Evolutionary conservation across 2,888 invertebrate genomes (phyloP), one percentile per base, ranked within the genome.

Genomic region (Parthenolecanium corni): DNA sequence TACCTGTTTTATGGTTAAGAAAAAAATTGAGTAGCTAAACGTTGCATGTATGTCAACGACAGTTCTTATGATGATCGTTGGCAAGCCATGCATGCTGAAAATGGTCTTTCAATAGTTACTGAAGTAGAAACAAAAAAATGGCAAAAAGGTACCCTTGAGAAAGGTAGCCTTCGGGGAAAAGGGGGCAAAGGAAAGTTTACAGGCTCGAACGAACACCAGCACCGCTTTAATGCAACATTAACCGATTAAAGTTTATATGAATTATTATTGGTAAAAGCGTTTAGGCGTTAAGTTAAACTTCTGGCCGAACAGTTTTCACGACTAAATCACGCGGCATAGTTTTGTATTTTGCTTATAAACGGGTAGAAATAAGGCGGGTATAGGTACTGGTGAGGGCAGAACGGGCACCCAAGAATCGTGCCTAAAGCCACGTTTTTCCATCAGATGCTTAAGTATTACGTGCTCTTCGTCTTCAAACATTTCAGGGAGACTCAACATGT

Each of bases 211-310:
- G 31, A 31, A 31, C 31, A 9, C 31, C 31, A 9, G n/a, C n/a
- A n/a, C 9, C 31, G 4, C 47, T 58, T 47, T 25, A 58, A 58
- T 47, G 57, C 47, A 47, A 36, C 47, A 58, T 61, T 61, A 51
- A 61, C 61, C 61, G 47, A 51, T 61, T 61, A 38, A 51, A 61
- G 38, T 61, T n/a, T 51, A 47, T 51, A 47, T 61, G 61, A 61
- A 61, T 61, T 61, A 61, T 61, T 51, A 61, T 61, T 51, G 61
- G 61, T 40, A 47, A 61, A 61, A 36, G 61, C 51, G 51, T 61
- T 49, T 31, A 31, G 51, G 47, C 44, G 36, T 36, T 58, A 47
- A 58, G 57, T 61, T 51, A 40, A 61, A 61, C 51, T 51, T 49
- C 31, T 49, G 51, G 49, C 51, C 61, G 49, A 61, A 61, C 49